Evolutionary conservation across 2,797 vertebrate genomes (phyloP), one percentile per base, ranked within the genome.

Genomic region (Scleropages formosus): DNA sequence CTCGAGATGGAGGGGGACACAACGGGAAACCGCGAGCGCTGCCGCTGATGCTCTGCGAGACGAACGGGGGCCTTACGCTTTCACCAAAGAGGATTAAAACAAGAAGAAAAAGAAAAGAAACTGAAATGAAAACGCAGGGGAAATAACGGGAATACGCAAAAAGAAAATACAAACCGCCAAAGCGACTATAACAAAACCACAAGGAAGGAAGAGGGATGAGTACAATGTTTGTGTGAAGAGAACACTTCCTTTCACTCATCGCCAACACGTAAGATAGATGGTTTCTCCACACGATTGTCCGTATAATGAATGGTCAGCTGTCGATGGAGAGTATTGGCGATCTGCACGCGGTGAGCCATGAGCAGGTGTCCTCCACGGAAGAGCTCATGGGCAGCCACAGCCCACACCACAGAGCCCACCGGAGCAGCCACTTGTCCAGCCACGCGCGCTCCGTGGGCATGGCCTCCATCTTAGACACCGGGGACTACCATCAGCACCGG

Each of bases 311-410:
- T 91, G 94, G 93, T 87, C 95, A 97, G 92, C 93, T 97, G 93
- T 94, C 94, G 89, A 96, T 98, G 96, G 96, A 98, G 90, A 94
- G 91, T 89, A 95, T 98, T 88, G 93, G 94, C 90, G 96, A 97
- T 85, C 91, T 98, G 90, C 96, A 96, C 88, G 96, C 93, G 91
- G 91, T 94, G 92, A 95, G 94, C 93, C 96, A 97, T 93, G 95
- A 97, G 84, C 91, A 93, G 78, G 91, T 93, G 84, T 81, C 90
- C 81, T 88, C 90, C 80, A 88, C 94, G 78, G 93, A 93, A 78
- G 95, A 96, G 78, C 89, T 96, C 85, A 92, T 96, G 90, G 89
- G 87, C 78, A 94, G 91, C 85, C 91, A 93, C 90, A 96, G 95
- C 86, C 94, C 94, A 72, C 96, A 97, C 86, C 90, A 92, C 84